Percentiles rank a stretch among this genome's conserved stretches.
phyloP scores from a whole-genome alignment of 2,113 vertebrate genomes.

The Tylochromis polylepis region DNA sequence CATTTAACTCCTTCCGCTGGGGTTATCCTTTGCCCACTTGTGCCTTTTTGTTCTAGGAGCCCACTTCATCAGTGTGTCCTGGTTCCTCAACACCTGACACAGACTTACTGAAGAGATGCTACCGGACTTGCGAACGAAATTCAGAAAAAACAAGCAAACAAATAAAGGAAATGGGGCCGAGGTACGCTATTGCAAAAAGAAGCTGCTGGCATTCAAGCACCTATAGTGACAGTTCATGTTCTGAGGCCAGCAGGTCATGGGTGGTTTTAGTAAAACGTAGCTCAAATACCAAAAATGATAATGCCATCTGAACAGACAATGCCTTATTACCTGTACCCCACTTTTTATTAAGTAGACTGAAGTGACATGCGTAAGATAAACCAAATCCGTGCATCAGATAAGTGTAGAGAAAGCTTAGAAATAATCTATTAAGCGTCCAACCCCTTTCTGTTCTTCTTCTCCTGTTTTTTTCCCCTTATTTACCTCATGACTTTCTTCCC shows the following conservation, averaged over 20 bases:
- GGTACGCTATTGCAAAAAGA: neutral
- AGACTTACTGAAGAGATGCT: neutral
- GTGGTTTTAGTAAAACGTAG: neutral
- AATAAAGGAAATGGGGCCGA: neutral
- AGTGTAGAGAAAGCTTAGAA: neutral
- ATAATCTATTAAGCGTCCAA: neutral
- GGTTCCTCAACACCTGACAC: neutral
- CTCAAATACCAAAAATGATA: neutral
- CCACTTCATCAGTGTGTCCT: neutral
- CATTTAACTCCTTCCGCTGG: neutral
- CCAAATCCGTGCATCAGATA: neutral
- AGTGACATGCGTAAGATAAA: neutral
- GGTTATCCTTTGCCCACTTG: neutral
- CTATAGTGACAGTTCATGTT: neutral
- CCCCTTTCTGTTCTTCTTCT: neutral
- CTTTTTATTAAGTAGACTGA: neutral
- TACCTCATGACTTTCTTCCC: neutral
- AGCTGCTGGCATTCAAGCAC: neutral
- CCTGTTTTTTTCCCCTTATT: neutral
- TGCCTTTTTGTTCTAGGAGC: neutral
- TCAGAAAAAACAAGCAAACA: neutral
- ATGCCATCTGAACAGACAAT: neutral
- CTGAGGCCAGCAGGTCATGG: neutral
- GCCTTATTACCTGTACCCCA: neutral
- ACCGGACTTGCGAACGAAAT: neutral